Evolutionary conservation across 2,113 vertebrate species (phyloP).

Genomic region (Passer montanus): DNA sequence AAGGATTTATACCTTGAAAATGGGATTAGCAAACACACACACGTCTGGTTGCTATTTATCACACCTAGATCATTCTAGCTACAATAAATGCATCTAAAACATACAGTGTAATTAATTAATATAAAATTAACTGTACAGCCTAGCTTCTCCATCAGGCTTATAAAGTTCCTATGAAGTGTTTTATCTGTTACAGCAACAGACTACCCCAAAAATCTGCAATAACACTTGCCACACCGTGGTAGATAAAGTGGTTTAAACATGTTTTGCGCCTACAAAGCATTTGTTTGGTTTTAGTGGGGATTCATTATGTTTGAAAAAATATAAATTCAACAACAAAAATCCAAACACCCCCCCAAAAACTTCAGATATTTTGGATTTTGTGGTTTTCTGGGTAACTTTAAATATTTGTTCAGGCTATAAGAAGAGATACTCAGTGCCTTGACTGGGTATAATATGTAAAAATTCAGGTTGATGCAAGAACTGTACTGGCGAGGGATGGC

Average conservation of each 20-base stretch:
- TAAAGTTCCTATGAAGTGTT: not conserved
- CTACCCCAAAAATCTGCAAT: not conserved
- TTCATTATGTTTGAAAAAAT: not conserved
- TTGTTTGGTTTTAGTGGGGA: not conserved
- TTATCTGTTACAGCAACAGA: not conserved
- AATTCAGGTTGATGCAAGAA: not conserved
- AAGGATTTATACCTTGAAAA: not conserved
- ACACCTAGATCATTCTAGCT: not conserved
- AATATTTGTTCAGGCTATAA: not conserved
- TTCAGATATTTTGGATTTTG: not conserved
- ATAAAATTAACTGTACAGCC: not conserved
- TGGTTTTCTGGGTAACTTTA: not conserved
- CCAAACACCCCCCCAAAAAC: accelerated
- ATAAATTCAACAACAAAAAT: not conserved
- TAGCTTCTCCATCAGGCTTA: not conserved
- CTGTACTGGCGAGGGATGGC: not conserved
- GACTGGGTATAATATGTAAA: not conserved
- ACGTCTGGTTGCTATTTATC: not conserved
- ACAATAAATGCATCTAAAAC: not conserved
- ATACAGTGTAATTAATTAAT: not conserved
- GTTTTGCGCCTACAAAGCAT: not conserved
- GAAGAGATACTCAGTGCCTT: not conserved
- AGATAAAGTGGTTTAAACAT: not conserved
- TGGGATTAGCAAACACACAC: not conserved
- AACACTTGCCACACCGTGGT: not conserved